Evolutionary conservation across 2,113 vertebrate species (phyloP), one percentile per base, ranked within the genome.

Genomic region (Abramis brama): DNA sequence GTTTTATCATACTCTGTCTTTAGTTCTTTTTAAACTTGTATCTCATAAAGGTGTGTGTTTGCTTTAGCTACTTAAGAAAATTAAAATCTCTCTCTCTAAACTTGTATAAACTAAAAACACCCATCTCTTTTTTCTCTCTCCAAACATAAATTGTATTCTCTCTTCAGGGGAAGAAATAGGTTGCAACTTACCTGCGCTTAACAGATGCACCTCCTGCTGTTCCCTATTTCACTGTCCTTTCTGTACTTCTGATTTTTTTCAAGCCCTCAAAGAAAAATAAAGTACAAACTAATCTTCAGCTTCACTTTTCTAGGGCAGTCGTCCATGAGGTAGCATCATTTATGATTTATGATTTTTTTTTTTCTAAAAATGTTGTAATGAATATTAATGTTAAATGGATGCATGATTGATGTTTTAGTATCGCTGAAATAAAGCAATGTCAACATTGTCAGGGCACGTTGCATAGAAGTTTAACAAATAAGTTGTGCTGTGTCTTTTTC

Each of bases 261-360:
- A 75, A 75, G 15, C 71, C 71, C 39, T 75, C 71, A 47, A 75
- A 47, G 39, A 33, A 45, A 74, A 45, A 11, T 25, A 47, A 75
- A 75, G 4, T 47, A 3, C 39, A 25, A 5, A 12, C 23, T n/a
- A 43, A 47, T 71, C 68, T 71, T 75, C 43, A 75, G 43, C 71
- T 75, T 75, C 71, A 77, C 47, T 55, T 77, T 30, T 52, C 25
- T 1, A 77, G 47, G 74, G 74, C 74, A 52, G 74, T 77, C 12
- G 6, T 52, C 47, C 74, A 77, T 50, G 71, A 0, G 71, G 39
- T 74, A 74, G n/a, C 39, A n/a, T 45, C 12, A 47, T 74, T 74
- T 74, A 2, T 47, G 36, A 47, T n/a, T n/a, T n/a, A n/a, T n/a
- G n/a, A n/a, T 33, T 33, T 33, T 33, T 6, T 47, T 74, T 25